Evolutionary conservation across 2,888 invertebrate genomes (phyloP).

Genomic region (Andrena haemorrhoa): DNA sequence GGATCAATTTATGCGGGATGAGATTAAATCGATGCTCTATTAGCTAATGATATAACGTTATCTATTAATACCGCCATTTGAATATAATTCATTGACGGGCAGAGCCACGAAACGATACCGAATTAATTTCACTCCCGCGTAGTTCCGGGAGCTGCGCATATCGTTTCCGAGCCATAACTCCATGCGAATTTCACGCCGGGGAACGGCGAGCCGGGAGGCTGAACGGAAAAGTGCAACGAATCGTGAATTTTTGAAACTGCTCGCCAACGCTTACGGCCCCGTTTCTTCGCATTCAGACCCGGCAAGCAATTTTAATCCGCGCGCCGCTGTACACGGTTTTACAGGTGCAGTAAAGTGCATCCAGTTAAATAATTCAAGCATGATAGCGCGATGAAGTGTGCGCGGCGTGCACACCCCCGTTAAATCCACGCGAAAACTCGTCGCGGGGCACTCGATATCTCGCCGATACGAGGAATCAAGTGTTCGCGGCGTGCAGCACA

Average conservation of each 20-base stretch:
- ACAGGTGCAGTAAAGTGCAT: slow-evolving; percentile 56
- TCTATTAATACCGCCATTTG: no score
- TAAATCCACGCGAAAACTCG: slow-evolving; percentile 27
- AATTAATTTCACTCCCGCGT: no score
- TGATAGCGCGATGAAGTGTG: slow-evolving; percentile 48
- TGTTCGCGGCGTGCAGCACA: not conserved
- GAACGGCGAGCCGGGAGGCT: not conserved
- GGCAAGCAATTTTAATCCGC: slow-evolving; percentile 57
- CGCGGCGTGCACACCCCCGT: slow-evolving; percentile 28
- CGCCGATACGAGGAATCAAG: slow-evolving; percentile 5
- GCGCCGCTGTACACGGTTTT: slow-evolving; percentile 47
- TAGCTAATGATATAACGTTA: no score
- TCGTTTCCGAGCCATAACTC: not conserved
- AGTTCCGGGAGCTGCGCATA: slow-evolving; percentile 7
- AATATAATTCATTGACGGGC: no score
- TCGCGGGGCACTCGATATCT: slow-evolving; percentile 35
- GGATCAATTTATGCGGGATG: no score
- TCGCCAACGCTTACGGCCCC: slow-evolving; percentile 8
- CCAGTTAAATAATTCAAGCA: slow-evolving; percentile 69
- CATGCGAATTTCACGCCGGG: slow-evolving; percentile 9
- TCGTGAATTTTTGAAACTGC: slow-evolving; percentile 53
- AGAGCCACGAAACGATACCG: no score
- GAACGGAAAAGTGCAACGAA: slow-evolving; percentile 41
- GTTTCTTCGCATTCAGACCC: slow-evolving; percentile 37
- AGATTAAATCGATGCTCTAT: no score